Percentiles rank a stretch among this genome's conserved stretches.
Evolutionary conservation across 2,113 vertebrate genomes (phyloP).

Genomic region (Halichoerus grypus): DNA sequence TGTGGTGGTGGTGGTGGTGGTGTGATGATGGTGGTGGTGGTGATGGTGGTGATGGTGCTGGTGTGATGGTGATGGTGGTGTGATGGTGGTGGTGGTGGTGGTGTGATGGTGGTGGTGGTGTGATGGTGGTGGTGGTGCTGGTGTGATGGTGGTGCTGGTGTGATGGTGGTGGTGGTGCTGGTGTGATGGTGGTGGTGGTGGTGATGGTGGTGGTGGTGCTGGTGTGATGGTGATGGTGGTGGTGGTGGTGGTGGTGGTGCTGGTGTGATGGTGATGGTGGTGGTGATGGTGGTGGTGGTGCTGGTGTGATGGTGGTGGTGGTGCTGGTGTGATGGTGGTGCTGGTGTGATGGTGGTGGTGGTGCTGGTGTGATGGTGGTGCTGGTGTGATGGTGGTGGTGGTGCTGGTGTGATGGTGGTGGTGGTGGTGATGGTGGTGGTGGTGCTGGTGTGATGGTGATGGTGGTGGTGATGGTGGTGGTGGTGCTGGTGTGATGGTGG

Average conservation of each 20-base stretch:
- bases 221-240: rapidly evolving
- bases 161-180: neutral
- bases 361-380: rapidly evolving
- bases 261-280: too few species aligned
- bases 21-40: rapidly evolving
- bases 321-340: too few species aligned
- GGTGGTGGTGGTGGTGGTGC: neutral
- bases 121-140: neutral
- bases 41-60: too few species aligned
- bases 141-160: too few species aligned
- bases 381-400: neutral
- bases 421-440: neutral
- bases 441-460: too few species aligned
- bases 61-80: too few species aligned
- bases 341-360: neutral
- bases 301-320: neutral
- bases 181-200: rapidly evolving
- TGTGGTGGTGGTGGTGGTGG: neutral
- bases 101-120: too few species aligned
- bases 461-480: rapidly evolving
- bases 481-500: neutral
- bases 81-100: too few species aligned
- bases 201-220: neutral
- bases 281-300: too few species aligned
- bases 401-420: too few species aligned